These are phyloP conservation scores for Globia sparganii DNA, from an alignment of 2,888 invertebrate species.

Conservation along the genomic window DNA sequence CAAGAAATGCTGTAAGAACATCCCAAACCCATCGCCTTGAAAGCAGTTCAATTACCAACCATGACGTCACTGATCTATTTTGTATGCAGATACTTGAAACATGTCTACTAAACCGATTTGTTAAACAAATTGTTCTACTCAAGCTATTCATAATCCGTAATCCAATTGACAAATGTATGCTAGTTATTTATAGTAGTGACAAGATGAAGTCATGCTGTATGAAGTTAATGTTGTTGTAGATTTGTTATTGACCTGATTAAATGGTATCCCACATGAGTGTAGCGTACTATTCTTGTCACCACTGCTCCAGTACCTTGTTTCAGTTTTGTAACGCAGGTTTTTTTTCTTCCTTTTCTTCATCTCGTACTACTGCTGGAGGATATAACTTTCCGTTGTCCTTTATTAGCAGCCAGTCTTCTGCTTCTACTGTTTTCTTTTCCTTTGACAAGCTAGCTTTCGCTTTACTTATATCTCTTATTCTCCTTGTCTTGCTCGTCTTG, in stretches of 20 bases:
- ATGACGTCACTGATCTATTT: slow-evolving; percentile 61
- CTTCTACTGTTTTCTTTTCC: slow-evolving; percentile 6
- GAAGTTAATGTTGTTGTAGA: slow-evolving; percentile 37
- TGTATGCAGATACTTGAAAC: slow-evolving; percentile 60
- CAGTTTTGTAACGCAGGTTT: not conserved
- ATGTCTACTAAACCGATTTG: slow-evolving; percentile 45
- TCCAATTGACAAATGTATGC: slow-evolving; percentile 58
- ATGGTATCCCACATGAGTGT: slow-evolving; percentile 23
- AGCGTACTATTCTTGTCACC: slow-evolving; percentile 27
- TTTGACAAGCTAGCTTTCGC: not conserved
- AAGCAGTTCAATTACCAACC: slow-evolving; percentile 40
- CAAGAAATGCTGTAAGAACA: slow-evolving; percentile 19
- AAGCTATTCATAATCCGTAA: slow-evolving; percentile 46
- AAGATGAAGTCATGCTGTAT: slow-evolving; percentile 55
- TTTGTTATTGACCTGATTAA: slow-evolving; percentile 64
- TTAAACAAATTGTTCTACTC: slow-evolving; percentile 49
- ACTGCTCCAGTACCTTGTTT: not conserved
- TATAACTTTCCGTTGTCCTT: not conserved
- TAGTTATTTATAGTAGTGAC: slow-evolving; percentile 60
- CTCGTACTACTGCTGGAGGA: not conserved
- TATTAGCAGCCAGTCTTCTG: not conserved
- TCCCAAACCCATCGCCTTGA: slow-evolving; percentile 36
- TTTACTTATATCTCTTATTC: not conserved
- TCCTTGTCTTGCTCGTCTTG: not conserved
- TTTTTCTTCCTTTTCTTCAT: not conserved